Percentiles rank a stretch among this genome's conserved stretches.
These are phyloP conservation scores for Athripsodes cinereus DNA, from an alignment of 2,888 invertebrate species.

Conservation along the genomic window DNA sequence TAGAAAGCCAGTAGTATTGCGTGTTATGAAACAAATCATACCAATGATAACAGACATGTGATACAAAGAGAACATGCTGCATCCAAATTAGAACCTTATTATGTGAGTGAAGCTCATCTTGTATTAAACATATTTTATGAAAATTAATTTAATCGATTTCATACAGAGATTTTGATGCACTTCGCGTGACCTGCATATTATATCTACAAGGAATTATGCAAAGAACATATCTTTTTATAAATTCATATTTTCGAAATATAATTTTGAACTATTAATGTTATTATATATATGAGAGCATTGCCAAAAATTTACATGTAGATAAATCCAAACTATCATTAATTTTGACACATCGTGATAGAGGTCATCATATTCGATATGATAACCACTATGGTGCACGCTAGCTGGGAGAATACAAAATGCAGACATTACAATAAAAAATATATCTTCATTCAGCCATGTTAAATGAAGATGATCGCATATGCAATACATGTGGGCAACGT, in stretches of 20 bases:
- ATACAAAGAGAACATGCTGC: slow-evolving; percentile 4
- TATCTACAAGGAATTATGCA: neutral
- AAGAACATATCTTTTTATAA: neutral
- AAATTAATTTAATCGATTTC: no score
- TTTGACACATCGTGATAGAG: slow-evolving; percentile 13
- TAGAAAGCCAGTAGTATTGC: slow-evolving; percentile 9
- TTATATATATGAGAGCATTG: no score
- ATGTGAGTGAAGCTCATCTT: no score
- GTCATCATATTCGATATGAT: slow-evolving; percentile 10
- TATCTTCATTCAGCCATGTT: no score
- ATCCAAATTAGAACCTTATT: slow-evolving; percentile 11
- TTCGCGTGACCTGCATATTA: no score
- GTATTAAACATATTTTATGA: no score
- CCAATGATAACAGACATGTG: slow-evolving; percentile 6
- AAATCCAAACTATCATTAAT: slow-evolving; percentile 9
- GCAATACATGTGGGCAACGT: no score
- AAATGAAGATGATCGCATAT: neutral
- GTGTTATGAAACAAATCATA: slow-evolving; percentile 15
- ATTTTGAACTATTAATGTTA: neutral
- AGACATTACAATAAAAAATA: slow-evolving; percentile 8
- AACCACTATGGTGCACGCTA: slow-evolving; percentile 9
- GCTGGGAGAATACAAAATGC: neutral
- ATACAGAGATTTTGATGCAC: no score
- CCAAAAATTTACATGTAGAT: slow-evolving; percentile 9
- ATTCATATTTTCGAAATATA: neutral